Percentiles rank a stretch among this genome's conserved stretches.
Evolutionary conservation across 2,113 vertebrate genomes (phyloP).

Genomic region (Macrotus californicus): DNA sequence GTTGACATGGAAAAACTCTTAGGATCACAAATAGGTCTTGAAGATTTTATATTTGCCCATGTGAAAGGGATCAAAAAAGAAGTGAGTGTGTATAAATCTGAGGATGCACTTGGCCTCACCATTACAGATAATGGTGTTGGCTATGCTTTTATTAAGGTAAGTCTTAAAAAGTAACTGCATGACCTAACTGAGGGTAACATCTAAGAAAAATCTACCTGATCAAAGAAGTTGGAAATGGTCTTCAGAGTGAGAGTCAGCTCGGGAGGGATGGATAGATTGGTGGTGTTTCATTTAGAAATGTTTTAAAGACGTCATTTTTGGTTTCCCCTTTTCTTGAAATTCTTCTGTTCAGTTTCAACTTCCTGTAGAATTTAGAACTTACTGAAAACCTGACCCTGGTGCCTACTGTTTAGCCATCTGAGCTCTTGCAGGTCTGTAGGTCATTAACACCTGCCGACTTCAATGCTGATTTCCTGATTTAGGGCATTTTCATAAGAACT

Average conservation of each 20-base stretch:
- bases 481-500: neutral
- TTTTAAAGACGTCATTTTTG: neutral
- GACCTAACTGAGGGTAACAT: neutral
- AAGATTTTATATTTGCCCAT: constrained; percentile 98
- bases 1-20: constrained; percentile 96
- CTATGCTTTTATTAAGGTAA: constrained; percentile 95
- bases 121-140: constrained; percentile 96
- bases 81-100: constrained; percentile 89
- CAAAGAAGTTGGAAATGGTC: neutral
- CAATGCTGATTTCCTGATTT: neutral
- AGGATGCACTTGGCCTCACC: constrained; percentile 93
- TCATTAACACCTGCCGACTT: constrained; percentile 44
- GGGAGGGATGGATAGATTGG: neutral
- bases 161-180: neutral
- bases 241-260: neutral
- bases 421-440: constrained; percentile 36
- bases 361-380: neutral
- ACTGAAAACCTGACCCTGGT: neutral
- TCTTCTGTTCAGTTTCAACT: neutral
- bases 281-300: neutral
- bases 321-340: neutral
- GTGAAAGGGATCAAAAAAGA: constrained; percentile 92
- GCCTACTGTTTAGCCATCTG: neutral
- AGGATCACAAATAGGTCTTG: constrained; percentile 92
- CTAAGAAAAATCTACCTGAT: neutral